These are phyloP conservation scores for Zosterops borbonicus DNA, from an alignment of 2,113 vertebrate species.

Conservation along the genomic window DNA sequence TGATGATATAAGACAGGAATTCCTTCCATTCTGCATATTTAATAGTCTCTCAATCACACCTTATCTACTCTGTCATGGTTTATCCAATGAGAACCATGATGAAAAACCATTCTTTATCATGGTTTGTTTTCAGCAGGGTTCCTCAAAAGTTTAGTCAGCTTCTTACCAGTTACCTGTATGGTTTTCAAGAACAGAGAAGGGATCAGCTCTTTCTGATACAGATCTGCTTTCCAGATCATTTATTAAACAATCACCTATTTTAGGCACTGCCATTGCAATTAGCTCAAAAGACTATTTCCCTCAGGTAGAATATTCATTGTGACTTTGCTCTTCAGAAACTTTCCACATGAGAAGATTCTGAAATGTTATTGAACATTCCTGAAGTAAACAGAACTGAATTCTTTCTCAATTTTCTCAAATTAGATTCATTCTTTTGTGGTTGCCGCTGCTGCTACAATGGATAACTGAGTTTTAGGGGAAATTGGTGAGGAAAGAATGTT, in stretches of 20 bases:
- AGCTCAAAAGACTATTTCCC: neutral
- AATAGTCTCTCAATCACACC: neutral
- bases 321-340: neutral
- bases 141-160: neutral
- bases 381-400: neutral
- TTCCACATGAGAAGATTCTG: neutral
- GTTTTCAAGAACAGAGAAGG: neutral
- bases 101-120: neutral
- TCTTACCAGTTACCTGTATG: neutral
- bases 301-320: neutral
- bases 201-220: neutral
- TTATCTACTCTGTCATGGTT: neutral
- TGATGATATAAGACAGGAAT: neutral
- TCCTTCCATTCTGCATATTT: neutral
- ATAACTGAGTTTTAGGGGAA: neutral
- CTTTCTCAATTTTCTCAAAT: neutral
- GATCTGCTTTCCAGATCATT: neutral
- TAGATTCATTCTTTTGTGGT: neutral
- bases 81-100: neutral
- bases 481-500: neutral
- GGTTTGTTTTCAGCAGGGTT: neutral
- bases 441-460: neutral
- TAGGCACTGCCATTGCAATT: neutral
- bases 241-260: neutral
- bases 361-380: neutral